Base-by-base conservation (phyloP, 2,113 vertebrate genomes). In the Tenebrosternarchus preto region DNA sequence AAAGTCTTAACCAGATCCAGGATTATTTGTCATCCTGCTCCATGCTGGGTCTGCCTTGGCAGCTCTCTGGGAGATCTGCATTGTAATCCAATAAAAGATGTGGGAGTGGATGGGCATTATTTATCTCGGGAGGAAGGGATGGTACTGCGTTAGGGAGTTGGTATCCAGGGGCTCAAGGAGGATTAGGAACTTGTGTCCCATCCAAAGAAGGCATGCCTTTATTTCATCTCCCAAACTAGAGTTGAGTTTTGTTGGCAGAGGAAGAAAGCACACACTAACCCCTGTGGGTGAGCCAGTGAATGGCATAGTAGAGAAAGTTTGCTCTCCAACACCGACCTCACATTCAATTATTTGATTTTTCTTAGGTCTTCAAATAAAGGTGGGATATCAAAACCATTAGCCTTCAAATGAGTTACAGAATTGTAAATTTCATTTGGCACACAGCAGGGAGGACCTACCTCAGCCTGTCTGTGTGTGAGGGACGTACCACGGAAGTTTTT, bases 51-150 rank as follows among this genome's bases (percentile, higher is more conserved):
- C 82, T 19, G 76, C 76, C 77, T 77, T 81, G 22, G 89, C 78
- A 84, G 88, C 82, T 84, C 73, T 82, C 83, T 80, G 25, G 70
- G 43, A 91, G 88, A 90, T 92, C 90, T 91, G 88, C 88, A 89
- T 87, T 90, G 88, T 92, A 94, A 92, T 93, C 92, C 91, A 85
- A 57, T 85, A 81, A 90, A 91, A 91, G 87, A 88, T 88, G 86
- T 87, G 83, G 87, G 88, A 91, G 87, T 89, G 88, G 90, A 88
- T 86, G 89, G 88, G 88, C 86, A 85, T 90, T 90, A 86, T 93
- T 92, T 93, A 88, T 91, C 92, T 88, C 89, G 90, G 84, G 85
- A 90, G 89, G 87, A 80, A 88, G 84, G 85, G 88, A 90, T 89
- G 88, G 89, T 84, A 76, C 89, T 82, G 90, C 91, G 92, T 92